Base-by-base conservation (phyloP, 2,797 vertebrate species). In the Novumbra hubbsi region DNA sequence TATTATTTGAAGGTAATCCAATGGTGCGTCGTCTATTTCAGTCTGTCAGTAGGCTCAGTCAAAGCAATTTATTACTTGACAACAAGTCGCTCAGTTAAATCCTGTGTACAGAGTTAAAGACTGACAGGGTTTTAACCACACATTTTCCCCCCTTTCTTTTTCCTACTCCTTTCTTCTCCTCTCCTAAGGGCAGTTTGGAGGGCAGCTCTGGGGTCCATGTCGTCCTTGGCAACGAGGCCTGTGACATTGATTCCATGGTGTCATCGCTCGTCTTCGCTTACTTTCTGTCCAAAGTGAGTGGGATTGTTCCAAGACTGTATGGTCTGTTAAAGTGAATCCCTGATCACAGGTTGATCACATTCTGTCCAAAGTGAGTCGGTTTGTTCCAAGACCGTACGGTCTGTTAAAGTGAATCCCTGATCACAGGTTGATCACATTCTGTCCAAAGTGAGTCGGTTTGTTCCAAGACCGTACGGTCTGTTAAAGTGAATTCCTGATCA, bases 221-320 rank as follows among this genome's bases (percentile, higher is more conserved):
- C 71, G 92, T 96, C 60, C 83, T 96, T 78, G 94, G 95, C 73
- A 96, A 95, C 1, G 95, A 96, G 67, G 90, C 96, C 21, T 96
- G 96, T 15, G 95, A 96, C 82, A 77, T 96, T 83, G 96, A 96
- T 83, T 96, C 95, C 65, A 82, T 92, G 80, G 92, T 95, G 45
- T 96, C 94, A 0, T 94, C 95, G 0, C 85, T 96, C 4, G 85
- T 90, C 48, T 81, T 95, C 79, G 95, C 94, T 1, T 95, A 93
- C 85, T 95, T 93, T 83, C 85, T 96, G 15, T 90, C 91, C 0
- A 91, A 93, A 64, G 62, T 64, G 62, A 64, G 62, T 32, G 4
- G 55, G 3, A n/a, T 60, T 21, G n/a, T 21, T 57, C 17, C 55
- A 21, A 60, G 55, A 11, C 21, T 3, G 21, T 60, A 6, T 21